Percentiles rank a stretch among this genome's conserved stretches.
phyloP scores from a whole-genome alignment of 2,888 invertebrate species.

The Callimorpha dominula region DNA sequence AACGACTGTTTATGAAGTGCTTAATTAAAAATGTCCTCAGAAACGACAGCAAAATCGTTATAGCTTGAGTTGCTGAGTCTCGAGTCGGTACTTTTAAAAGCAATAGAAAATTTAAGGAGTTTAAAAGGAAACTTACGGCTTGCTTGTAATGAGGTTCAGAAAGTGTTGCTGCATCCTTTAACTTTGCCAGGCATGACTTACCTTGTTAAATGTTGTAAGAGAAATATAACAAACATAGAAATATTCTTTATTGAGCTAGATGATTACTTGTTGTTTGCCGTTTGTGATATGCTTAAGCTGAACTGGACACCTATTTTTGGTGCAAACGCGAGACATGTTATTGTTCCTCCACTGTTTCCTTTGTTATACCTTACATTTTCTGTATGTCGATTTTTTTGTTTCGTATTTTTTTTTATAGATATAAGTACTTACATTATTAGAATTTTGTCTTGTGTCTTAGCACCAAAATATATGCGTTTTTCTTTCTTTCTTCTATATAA shows the following conservation, averaged over 20 bases:
- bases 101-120: constrained; percentile 79
- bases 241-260: constrained; percentile 79
- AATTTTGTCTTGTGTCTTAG: too few relatives aligned
- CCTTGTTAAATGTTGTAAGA: constrained; percentile 74
- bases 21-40: constrained; percentile 41
- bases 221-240: constrained; percentile 75
- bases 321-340: too few relatives aligned
- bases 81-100: constrained; percentile 69
- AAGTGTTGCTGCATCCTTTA: constrained; percentile 71
- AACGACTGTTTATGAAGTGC: constrained; percentile 21
- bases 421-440: too few relatives aligned
- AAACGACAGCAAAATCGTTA: constrained; percentile 57
- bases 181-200: constrained; percentile 81
- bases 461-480: too few relatives aligned
- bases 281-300: too few relatives aligned
- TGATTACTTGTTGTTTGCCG: constrained; percentile 71
- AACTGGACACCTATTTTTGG: too few relatives aligned
- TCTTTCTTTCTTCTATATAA: too few relatives aligned
- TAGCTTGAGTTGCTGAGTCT: constrained; percentile 65
- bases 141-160: constrained; percentile 62
- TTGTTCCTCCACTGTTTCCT: too few relatives aligned
- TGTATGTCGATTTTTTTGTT: too few relatives aligned
- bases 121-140: constrained; percentile 80
- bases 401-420: too few relatives aligned
- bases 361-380: too few relatives aligned